Percentiles rank a stretch among this genome's conserved stretches.
Evolutionary conservation across 2,113 vertebrate species (phyloP).

Genomic region (Percina caprodes): DNA sequence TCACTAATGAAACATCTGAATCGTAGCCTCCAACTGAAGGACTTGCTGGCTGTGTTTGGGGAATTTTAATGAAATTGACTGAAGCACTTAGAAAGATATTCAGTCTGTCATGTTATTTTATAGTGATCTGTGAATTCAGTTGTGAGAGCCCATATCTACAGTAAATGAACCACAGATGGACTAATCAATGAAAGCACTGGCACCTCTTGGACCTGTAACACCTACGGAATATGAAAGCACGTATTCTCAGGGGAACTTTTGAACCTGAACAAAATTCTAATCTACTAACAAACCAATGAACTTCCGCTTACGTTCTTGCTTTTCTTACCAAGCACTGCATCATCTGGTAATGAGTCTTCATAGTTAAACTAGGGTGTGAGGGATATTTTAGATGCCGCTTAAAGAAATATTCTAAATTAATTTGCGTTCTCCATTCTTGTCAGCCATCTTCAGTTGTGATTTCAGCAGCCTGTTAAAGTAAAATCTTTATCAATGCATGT

Average conservation of each 20-base stretch:
- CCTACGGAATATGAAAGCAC: too few species aligned
- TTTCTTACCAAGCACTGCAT: neutral
- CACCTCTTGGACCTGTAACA: neutral
- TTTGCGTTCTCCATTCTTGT: neutral
- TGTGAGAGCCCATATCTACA: neutral
- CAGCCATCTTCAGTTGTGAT: too few species aligned
- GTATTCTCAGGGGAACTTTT: too few species aligned
- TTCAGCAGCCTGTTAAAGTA: neutral
- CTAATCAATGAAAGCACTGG: constrained; percentile 16
- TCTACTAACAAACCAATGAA: too few species aligned
- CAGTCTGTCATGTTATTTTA: neutral
- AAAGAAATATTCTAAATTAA: neutral
- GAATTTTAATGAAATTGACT: neutral
- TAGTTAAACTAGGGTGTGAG: too few species aligned
- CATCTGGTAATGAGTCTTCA: too few species aligned
- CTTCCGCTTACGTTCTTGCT: too few species aligned
- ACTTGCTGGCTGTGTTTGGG: neutral
- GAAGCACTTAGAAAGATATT: neutral
- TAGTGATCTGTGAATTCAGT: neutral
- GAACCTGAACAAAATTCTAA: neutral
- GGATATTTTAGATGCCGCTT: too few species aligned
- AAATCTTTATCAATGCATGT: too few species aligned
- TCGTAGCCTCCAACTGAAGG: neutral
- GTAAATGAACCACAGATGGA: neutral
- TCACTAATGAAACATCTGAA: neutral